A percentile compares a stretch with the other conserved stretches of the same genome.
phyloP scores from a whole-genome alignment of 2,888 invertebrate species.

The Vesta saturnalis region DNA sequence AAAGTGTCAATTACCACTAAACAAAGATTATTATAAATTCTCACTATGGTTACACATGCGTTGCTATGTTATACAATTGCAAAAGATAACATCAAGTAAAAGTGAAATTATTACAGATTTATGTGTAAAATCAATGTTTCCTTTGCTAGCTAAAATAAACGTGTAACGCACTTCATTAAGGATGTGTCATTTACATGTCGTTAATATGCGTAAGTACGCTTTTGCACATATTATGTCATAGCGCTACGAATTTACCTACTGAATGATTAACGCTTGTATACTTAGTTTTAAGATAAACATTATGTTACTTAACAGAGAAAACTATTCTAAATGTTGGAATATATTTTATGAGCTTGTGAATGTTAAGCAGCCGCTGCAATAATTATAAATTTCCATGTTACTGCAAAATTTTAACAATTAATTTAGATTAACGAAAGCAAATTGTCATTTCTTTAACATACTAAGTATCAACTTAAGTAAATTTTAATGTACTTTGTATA shows the following conservation, averaged over 20 bases:
- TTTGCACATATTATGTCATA: background rate
- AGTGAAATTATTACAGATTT: constrained; percentile 16
- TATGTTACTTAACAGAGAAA: background rate
- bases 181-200: constrained; percentile 14
- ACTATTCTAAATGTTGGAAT: background rate
- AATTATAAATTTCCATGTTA: background rate
- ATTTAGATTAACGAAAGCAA: no score
- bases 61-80: background rate
- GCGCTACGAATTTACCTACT: background rate
- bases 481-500: no score
- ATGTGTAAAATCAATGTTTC: constrained; percentile 16
- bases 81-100: constrained; percentile 5
- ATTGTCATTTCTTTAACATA: no score
- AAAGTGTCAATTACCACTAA: background rate
- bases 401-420: no score
- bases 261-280: background rate
- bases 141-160: background rate
- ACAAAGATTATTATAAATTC: background rate
- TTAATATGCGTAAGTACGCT: constrained; percentile 2
- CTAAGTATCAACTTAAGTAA: no score
- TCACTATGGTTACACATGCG: background rate
- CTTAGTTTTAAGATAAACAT: background rate
- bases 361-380: background rate
- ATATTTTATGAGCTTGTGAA: background rate
- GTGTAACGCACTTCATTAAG: background rate